Base-by-base conservation (phyloP, 1,140 invertebrate species). In the Colletes gigas region DNA sequence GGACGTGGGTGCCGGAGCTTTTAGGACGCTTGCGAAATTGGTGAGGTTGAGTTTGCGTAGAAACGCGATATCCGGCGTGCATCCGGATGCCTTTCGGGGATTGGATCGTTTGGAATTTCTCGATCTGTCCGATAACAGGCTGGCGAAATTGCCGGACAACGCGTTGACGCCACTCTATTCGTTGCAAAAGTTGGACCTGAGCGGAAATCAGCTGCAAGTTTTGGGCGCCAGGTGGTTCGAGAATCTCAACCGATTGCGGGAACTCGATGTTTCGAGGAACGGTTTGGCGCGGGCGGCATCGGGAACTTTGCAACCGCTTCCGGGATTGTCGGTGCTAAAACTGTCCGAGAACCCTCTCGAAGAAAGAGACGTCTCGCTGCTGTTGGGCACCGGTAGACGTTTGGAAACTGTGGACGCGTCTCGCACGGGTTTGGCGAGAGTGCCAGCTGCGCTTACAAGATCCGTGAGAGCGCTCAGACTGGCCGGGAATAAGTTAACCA, bases 361-460 rank as follows among this genome's bases (percentile, higher is more conserved):
- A 71, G 95, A 95, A 85, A 90, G 94, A 66, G 95, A 95, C 83
- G 94, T 95, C 30, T 94, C 95, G 21, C 88, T 96, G 71, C 93
- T 97, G 54, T 92, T 96, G 12, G 95, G 95, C n/a, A 96, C 96
- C 6, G 96, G 96, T 21, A 94, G 95, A 62, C 94, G 96, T 75
- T 92, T 97, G 47, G 96, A 97, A 90, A 96, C 96, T 65, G 95
- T 98, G 19, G 97, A 98, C 90, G 96, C 97, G 4, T 97, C 97
- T 7, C 94, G 95, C 76, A 97, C 96, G 2, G 96, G 96, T 44
- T 94, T 99, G 17, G 95, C 94, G 71, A 94, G 96, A 87, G 96
- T 99, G 30, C 98, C 98, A 2, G 96, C 96, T 67, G 96, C 97
- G 60, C 94, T 98, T 67, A 98, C 98, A 9, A 95, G 96, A 89